A percentile compares a stretch with the other conserved stretches of the same genome.
Conservation (phyloP, 2,797 vertebrate genomes). For the Lepilemur septentrionalis region DNA sequence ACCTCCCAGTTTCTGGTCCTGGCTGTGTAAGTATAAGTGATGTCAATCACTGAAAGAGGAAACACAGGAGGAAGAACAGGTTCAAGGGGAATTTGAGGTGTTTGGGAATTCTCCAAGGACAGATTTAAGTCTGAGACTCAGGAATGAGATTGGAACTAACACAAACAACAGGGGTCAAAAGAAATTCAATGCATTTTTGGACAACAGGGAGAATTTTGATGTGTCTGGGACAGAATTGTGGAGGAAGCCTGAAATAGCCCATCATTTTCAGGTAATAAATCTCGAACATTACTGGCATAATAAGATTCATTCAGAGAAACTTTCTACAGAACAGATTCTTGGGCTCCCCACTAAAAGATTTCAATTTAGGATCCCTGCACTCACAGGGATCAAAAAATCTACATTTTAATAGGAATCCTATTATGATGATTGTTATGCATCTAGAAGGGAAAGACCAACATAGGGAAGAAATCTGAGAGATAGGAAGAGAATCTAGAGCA, state of each 20-base stretch:
- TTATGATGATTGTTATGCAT: not conserved
- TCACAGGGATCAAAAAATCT: not conserved
- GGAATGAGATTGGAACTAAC: not conserved
- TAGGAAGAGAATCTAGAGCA: not conserved
- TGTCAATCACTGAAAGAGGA: not conserved
- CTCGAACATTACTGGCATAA: not conserved
- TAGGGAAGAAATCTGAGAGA: not conserved
- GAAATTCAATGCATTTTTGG: not conserved
- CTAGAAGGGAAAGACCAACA: not conserved
- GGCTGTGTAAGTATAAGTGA: not conserved
- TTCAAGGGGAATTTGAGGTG: not conserved
- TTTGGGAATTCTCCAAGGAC: not conserved
- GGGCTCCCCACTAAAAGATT: not conserved
- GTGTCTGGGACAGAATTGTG: not conserved
- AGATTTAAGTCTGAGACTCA: not conserved
- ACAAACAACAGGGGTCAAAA: not conserved
- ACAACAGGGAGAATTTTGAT: not conserved
- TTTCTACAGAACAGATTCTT: not conserved
- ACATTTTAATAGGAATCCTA: not conserved
- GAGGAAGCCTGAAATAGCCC: not conserved
- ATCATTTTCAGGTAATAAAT: not conserved
- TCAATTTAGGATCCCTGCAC: not conserved
- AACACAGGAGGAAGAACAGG: not conserved
- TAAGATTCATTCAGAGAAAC: not conserved
- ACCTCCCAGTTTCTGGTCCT: not conserved